These are phyloP conservation scores for Eleutherodactylus coqui DNA, from an alignment of 2,797 vertebrate species.

Conservation along the genomic window DNA sequence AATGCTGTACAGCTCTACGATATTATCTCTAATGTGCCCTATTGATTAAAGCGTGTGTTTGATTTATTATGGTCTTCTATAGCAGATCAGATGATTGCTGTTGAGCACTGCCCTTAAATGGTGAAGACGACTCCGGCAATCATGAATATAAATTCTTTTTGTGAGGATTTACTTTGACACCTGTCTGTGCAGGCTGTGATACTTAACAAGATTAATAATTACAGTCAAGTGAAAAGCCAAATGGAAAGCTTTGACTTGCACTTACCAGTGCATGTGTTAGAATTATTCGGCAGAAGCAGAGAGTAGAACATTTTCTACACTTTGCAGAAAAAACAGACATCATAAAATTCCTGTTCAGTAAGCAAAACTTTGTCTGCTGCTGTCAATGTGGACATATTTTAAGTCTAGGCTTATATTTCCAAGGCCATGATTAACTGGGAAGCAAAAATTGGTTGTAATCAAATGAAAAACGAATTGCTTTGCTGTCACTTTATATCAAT, in stretches of 20 bases:
- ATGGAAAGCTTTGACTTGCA: constrained; percentile 54
- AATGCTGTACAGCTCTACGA: neutral
- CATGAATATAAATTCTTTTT: constrained; percentile 39
- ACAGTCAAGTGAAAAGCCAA: constrained; percentile 53
- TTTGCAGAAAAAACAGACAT: constrained; percentile 44
- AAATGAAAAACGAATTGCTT: constrained; percentile 41
- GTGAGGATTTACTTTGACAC: constrained; percentile 47
- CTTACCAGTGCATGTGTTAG: constrained; percentile 45
- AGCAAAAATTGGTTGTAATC: constrained; percentile 44
- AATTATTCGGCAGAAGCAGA: constrained; percentile 64
- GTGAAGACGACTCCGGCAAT: constrained; percentile 35
- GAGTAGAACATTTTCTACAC: constrained; percentile 45
- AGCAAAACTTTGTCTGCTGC: constrained; percentile 44
- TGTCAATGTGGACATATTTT: constrained; percentile 52
- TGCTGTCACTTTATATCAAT: constrained; percentile 40
- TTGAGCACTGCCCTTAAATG: constrained; percentile 45
- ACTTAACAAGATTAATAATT: constrained; percentile 55
- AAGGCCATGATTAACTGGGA: constrained; percentile 51
- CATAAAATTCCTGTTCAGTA: constrained; percentile 56
- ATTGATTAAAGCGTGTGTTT: neutral
- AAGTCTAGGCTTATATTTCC: constrained; percentile 41
- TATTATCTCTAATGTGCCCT: neutral
- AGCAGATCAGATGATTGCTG: constrained; percentile 20
- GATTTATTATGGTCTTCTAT: neutral
- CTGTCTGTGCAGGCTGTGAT: constrained; percentile 51